These are phyloP conservation scores for Latheticus oryzae DNA, from an alignment of 2,888 invertebrate genomes.

Conservation along the genomic window DNA sequence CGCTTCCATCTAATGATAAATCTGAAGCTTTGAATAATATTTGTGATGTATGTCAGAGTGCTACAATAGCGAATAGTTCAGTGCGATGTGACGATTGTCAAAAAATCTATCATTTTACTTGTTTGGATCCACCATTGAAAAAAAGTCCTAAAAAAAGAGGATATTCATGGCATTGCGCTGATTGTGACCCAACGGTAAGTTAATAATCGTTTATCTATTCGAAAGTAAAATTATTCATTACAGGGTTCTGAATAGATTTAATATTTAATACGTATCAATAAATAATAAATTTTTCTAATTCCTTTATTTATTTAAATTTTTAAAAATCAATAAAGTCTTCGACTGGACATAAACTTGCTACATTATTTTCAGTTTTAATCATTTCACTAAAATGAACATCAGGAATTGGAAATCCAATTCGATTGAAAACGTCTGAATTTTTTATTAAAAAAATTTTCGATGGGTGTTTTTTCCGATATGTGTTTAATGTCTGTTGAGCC, in stretches of 20 bases:
- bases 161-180: slow-evolving; percentile 96
- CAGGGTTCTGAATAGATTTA: slow-evolving; percentile 52
- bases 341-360: slow-evolving; percentile 9
- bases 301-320: slow-evolving; percentile 32
- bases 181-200: slow-evolving; percentile 88
- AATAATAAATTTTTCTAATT: slow-evolving; percentile 7
- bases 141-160: slow-evolving; percentile 94
- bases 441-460: slow-evolving; percentile 12
- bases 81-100: slow-evolving; percentile 92
- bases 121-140: slow-evolving; percentile 92
- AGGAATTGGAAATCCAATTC: slow-evolving; percentile 20
- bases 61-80: slow-evolving; percentile 74
- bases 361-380: slow-evolving; percentile 13
- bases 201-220: background rate
- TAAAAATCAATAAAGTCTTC: slow-evolving; percentile 18
- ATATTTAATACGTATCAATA: slow-evolving; percentile 4
- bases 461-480: slow-evolving; percentile 22
- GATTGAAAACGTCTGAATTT: slow-evolving; percentile 7
- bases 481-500: slow-evolving; percentile 14
- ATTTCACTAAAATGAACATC: slow-evolving; percentile 33
- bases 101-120: slow-evolving; percentile 91
- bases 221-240: too few relatives aligned
- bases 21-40: slow-evolving; percentile 62
- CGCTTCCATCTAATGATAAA: background rate
- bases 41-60: slow-evolving; percentile 76